Percentiles rank a stretch among this genome's conserved stretches.
Evolutionary conservation across 1,140 invertebrate genomes (phyloP).

Genomic region (Heliothis subflexa): DNA sequence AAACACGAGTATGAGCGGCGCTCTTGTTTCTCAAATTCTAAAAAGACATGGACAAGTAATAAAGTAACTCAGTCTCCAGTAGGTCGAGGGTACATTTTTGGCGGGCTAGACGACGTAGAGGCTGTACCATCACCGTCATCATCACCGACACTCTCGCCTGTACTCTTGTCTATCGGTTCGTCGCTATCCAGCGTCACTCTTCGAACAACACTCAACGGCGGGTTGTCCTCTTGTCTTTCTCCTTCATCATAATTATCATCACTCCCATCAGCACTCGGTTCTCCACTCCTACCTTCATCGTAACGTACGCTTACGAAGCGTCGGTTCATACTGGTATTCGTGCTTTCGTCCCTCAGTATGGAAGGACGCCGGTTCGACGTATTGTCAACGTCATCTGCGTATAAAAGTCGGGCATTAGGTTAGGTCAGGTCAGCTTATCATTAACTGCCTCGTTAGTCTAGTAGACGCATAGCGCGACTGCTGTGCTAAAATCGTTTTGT

Average conservation of each 20-base stretch:
- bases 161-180: background rate
- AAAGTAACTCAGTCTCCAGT: no score
- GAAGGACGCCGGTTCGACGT: background rate
- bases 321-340: background rate
- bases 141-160: background rate
- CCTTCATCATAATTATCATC: background rate
- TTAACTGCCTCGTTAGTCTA: no score
- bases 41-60: no score
- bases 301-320: slow-evolving; percentile 48
- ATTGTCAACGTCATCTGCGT: no score
- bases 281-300: slow-evolving; percentile 43
- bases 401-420: no score
- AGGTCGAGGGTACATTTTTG: no score
- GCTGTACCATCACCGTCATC: background rate
- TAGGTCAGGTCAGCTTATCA: no score
- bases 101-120: background rate
- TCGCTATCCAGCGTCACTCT: background rate
- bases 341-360: background rate
- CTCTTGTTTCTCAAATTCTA: no score
- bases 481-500: no score
- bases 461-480: no score
- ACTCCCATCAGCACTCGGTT: background rate
- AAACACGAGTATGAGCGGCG: no score
- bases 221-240: background rate
- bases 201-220: background rate